Base-by-base conservation (phyloP, 2,113 vertebrate genomes). In the Brachionichthys hirsutus region DNA sequence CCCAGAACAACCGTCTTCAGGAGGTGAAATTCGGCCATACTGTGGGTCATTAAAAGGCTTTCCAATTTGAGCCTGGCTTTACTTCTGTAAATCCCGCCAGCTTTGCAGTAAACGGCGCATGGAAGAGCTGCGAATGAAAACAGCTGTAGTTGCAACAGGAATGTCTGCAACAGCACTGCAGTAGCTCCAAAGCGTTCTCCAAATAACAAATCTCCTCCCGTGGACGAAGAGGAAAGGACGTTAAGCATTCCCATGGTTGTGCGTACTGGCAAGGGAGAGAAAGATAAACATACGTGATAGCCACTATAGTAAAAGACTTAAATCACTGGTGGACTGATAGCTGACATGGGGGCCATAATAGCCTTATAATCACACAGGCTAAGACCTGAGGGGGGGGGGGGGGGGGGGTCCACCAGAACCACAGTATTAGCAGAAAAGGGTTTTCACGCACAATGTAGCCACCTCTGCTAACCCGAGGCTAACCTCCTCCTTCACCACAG, bases 251-350 rank as follows among this genome's bases (percentile, higher is more conserved):
- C 57, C 71, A 75, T 64, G 54, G 78, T 74, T 0, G 8, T 36
- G 70, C 73, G 78, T 86, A 86, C 65, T 60, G 71, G 54, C 46
- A 66, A 57, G 62, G 52, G 47, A 61, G 67, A 69, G 60, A 73
- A 52, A 81, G 78, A 85, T 80, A 85, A 87, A 83, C 77, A 51
- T 73, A 83, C 84, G 78, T 73, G 44, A 58, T 1, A 0, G 69
- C 49, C 47, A 17, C 73, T 54, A 30, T 19, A 82, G 68, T 54
- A 76, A 63, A 61, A 56, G n/a, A 50, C 60, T 61, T 49, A 70
- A 85, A 82, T 73, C 47, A 50, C 58, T 16, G 15, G 51, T 12
- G 17, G 67, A 52, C 50, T 55, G 56, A 80, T 61, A 30, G 55
- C 43, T 50, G 59, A 35, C 47, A 8, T 61, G 78, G 57, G 22